phyloP scores from a whole-genome alignment of 1,140 invertebrate species.

The Calliopsis andreniformis region DNA sequence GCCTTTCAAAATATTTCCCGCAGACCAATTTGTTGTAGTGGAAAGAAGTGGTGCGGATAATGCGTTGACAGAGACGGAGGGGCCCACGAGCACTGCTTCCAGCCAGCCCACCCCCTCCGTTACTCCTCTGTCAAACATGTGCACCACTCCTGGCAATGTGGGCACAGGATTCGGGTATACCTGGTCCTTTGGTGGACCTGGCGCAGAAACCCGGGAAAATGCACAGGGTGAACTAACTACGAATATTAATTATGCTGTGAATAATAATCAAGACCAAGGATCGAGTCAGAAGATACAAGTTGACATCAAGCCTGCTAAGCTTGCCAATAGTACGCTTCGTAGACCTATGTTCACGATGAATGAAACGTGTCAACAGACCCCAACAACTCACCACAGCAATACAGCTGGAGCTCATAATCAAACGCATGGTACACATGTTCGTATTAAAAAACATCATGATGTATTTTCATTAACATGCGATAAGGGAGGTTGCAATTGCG shows the following conservation, averaged over 20 bases:
- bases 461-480: slow-evolving; percentile 78
- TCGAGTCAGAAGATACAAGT: slow-evolving; percentile 79
- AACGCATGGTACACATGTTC: slow-evolving; percentile 75
- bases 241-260: slow-evolving; percentile 79
- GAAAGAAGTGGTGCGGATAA: slow-evolving; percentile 77
- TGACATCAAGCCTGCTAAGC: slow-evolving; percentile 77
- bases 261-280: slow-evolving; percentile 80
- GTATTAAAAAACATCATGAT: slow-evolving; percentile 78
- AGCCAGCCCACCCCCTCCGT: slow-evolving; percentile 74
- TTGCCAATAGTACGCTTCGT: slow-evolving; percentile 72
- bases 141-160: slow-evolving; percentile 79
- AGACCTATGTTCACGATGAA: slow-evolving; percentile 79
- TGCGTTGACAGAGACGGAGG: slow-evolving; percentile 77
- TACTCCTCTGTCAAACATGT: slow-evolving; percentile 78
- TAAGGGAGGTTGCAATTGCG: slow-evolving; percentile 79
- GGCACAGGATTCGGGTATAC: slow-evolving; percentile 79
- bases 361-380: slow-evolving; percentile 77
- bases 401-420: slow-evolving; percentile 79
- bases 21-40: slow-evolving; percentile 80
- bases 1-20: slow-evolving; percentile 80
- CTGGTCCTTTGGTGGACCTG: slow-evolving; percentile 79
- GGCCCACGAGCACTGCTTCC: slow-evolving; percentile 67
- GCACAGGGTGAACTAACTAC: slow-evolving; percentile 75
- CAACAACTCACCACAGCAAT: slow-evolving; percentile 77
- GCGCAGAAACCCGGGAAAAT: slow-evolving; percentile 75